Percentiles rank a stretch among this genome's conserved stretches.
These are phyloP conservation scores for Carterocephalus palaemon DNA, from an alignment of 2,888 invertebrate species.

Conservation along the genomic window DNA sequence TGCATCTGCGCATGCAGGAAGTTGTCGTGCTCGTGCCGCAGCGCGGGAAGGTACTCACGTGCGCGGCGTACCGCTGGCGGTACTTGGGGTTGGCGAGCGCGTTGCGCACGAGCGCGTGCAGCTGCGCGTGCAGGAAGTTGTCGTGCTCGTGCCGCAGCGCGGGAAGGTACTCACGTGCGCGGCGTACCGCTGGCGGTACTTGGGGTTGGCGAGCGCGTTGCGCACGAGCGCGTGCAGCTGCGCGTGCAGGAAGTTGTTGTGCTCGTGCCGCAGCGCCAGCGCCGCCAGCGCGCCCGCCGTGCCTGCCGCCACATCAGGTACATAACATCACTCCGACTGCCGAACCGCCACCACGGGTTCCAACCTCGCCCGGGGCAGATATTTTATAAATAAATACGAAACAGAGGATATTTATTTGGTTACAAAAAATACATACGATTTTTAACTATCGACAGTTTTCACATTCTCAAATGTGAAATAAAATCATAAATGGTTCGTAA, in stretches of 20 bases:
- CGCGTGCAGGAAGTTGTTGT: conserved; percentile 98
- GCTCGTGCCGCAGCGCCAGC: conserved; percentile 91
- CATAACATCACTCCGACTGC: too few species aligned
- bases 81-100: too few species aligned
- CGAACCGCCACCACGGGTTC: conserved; percentile 82
- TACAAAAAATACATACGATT: too few species aligned
- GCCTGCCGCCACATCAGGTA: conserved; percentile 48
- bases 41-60: conserved; percentile 43
- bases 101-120: conserved; percentile 26
- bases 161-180: conserved; percentile 46
- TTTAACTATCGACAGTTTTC: too few species aligned
- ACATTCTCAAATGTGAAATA: too few species aligned
- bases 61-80: too few species aligned
- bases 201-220: conserved; percentile 79
- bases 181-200: conserved; percentile 37
- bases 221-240: conserved; percentile 90
- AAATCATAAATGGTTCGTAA: too few species aligned
- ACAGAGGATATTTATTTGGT: too few species aligned
- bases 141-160: neutral
- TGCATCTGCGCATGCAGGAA: neutral
- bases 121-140: neutral
- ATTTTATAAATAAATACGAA: too few species aligned
- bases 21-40: neutral
- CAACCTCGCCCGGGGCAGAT: too few species aligned
- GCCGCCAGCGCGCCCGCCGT: conserved; percentile 85